These are phyloP conservation scores for Bradypus variegatus DNA, from an alignment of 2,797 vertebrate genomes.

Conservation along the genomic window DNA sequence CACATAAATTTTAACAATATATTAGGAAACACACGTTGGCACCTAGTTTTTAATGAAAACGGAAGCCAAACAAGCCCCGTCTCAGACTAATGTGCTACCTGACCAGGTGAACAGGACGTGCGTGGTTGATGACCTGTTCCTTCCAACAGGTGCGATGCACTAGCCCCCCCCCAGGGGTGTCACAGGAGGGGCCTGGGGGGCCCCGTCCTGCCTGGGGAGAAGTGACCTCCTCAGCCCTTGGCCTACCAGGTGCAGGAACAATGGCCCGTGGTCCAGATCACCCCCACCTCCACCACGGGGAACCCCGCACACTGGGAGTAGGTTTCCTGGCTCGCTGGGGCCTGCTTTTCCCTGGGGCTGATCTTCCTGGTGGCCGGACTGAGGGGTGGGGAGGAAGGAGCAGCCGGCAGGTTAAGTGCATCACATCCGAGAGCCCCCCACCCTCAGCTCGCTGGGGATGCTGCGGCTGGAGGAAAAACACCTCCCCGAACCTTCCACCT, in stretches of 20 bases:
- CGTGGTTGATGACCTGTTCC: not conserved
- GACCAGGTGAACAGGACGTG: not conserved
- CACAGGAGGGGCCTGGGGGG: not conserved
- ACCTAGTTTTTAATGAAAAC: not conserved
- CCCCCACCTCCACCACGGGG: not conserved
- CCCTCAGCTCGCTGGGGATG: not conserved
- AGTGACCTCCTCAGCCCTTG: not conserved
- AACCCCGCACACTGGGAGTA: not conserved
- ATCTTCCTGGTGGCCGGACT: not conserved
- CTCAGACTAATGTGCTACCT: not conserved
- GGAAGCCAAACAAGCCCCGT: not conserved
- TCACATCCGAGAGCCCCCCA: not conserved
- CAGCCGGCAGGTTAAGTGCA: not conserved
- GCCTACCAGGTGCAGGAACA: conserved; percentile 13
- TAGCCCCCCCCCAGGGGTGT: not conserved
- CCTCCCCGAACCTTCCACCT: too few species aligned
- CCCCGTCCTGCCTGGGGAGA: not conserved
- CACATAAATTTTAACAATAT: not conserved
- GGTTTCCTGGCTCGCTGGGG: not conserved
- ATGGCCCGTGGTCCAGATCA: not conserved
- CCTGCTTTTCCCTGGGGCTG: not conserved
- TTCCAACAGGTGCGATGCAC: not conserved
- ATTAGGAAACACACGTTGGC: not conserved
- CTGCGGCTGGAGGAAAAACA: not conserved
- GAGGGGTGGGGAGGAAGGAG: not conserved